These are phyloP conservation scores for Leucoma salicis DNA, from an alignment of 2,888 invertebrate genomes.

Conservation along the genomic window DNA sequence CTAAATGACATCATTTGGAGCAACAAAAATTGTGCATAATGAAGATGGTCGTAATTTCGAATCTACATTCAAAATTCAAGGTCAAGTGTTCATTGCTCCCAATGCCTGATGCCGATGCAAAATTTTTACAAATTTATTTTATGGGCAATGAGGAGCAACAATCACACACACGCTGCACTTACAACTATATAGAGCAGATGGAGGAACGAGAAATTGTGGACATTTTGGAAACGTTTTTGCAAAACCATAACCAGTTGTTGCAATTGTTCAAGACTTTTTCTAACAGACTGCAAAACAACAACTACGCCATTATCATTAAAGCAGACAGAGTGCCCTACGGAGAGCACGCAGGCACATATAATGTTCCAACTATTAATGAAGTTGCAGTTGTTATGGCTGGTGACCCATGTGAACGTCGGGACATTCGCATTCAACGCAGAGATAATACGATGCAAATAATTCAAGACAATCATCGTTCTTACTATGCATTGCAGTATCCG, in stretches of 20 bases:
- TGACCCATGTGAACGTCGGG: background rate
- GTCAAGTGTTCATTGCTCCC: constrained; percentile 28
- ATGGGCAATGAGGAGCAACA: constrained; percentile 12
- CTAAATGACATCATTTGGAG: constrained; percentile 12
- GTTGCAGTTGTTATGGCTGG: background rate
- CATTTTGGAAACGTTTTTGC: constrained; percentile 1
- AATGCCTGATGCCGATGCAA: constrained; percentile 10
- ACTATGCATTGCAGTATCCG: background rate
- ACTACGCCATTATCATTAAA: constrained; percentile 10
- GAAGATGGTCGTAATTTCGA: background rate
- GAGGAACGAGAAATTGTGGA: constrained; percentile 2
- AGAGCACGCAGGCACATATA: background rate
- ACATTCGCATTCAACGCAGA: background rate
- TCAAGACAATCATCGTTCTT: background rate
- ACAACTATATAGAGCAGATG: constrained; percentile 2
- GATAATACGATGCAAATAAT: background rate
- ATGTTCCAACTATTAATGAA: background rate
- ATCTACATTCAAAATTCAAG: constrained; percentile 12
- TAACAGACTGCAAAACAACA: constrained; percentile 3
- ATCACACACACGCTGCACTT: constrained; percentile 2
- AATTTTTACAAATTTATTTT: constrained; percentile 29
- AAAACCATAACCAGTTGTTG: constrained; percentile 4
- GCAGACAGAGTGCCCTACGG: constrained; percentile 5
- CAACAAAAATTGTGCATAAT: constrained; percentile 6
- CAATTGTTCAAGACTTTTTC: constrained; percentile 8